Base-by-base conservation (phyloP, 2,797 vertebrate genomes). In the Pseudopleuronectes americanus region DNA sequence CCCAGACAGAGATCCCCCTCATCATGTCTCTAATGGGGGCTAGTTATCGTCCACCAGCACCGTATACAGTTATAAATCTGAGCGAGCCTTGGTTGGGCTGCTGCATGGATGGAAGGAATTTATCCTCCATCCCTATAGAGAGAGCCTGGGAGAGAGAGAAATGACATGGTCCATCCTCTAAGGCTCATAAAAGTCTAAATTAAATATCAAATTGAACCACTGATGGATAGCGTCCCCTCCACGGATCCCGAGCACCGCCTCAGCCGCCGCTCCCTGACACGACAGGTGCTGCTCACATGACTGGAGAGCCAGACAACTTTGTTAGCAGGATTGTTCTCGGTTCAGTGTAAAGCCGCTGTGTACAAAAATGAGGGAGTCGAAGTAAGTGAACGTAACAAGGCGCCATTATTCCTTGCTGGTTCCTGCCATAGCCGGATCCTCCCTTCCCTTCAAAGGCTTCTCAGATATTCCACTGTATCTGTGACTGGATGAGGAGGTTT, bases 161-260 rank as follows among this genome's bases (percentile, higher is more conserved):
- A 92, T 90, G 89, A 92, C 92, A 93, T 76, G 86, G 90, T 85
- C 88, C 92, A 93, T 92, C 92, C 89, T 94, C 89, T 92, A 91
- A 94, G 90, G 89, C 91, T 92, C 93, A 93, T 94, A 95, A 95
- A 94, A 94, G 93, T 93, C 91, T 92, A 93, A 95, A 94, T 94
- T 94, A 94, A 94, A 95, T 94, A 94, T 93, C 92, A 94, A 93
- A 95, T 95, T 92, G 94, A 94, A 92, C 87, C 87, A 89, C 91
- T 94, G 93, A 94, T 94, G 93, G 92, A 94, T 94, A 84, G 90
- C 91, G 43, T 86, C 86, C 89, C 85, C 54, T 84, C 77, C 76
- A 80, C 81, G 88, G 90, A 90, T 90, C 88, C 92, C 79, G 69
- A 77, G 82, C 83, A 41, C 81, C 76, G 72, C 80, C 83, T 84